A percentile compares a stretch with the other conserved stretches of the same genome.
Evolutionary conservation across 1,140 invertebrate species (phyloP).

Genomic region (Euborellia annulipes): DNA sequence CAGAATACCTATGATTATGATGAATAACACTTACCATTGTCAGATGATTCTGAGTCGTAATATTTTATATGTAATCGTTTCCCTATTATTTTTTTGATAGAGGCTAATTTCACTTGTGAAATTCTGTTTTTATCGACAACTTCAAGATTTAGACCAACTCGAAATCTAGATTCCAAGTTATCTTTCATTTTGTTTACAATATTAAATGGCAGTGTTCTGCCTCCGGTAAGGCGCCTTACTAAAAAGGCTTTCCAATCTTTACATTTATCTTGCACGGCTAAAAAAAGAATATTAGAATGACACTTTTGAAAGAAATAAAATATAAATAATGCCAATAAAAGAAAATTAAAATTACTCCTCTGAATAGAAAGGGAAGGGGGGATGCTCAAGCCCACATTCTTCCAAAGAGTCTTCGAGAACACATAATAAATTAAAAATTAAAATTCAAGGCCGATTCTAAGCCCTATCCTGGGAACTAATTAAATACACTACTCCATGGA

Average conservation of each 20-base stretch:
- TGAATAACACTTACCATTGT: conserved; percentile 44
- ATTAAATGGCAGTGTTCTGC: conserved; percentile 77
- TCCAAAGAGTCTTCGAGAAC: too few species aligned
- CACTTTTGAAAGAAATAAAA: neutral
- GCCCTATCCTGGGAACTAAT: too few species aligned
- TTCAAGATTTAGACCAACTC: conserved; percentile 68
- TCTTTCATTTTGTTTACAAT: conserved; percentile 78
- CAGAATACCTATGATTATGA: too few species aligned
- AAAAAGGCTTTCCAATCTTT: conserved; percentile 92
- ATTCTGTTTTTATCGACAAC: conserved; percentile 93
- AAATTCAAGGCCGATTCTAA: too few species aligned
- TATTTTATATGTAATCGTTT: conserved; percentile 82
- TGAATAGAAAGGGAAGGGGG: too few species aligned
- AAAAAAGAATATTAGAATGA: too few species aligned
- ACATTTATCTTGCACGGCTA: conserved; percentile 75
- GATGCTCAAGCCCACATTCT: too few species aligned
- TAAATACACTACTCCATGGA: too few species aligned
- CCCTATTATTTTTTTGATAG: conserved; percentile 76
- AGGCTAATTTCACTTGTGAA: conserved; percentile 81
- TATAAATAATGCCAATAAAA: neutral
- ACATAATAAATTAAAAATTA: too few species aligned
- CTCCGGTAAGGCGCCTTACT: conserved; percentile 78
- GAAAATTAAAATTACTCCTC: neutral
- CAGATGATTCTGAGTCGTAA: conserved; percentile 72
- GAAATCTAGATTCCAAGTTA: conserved; percentile 64